Evolutionary conservation across 35 echinoderm and acorn worm genomes (phyloP).

Genomic region (Holothuria glaberrima): DNA sequence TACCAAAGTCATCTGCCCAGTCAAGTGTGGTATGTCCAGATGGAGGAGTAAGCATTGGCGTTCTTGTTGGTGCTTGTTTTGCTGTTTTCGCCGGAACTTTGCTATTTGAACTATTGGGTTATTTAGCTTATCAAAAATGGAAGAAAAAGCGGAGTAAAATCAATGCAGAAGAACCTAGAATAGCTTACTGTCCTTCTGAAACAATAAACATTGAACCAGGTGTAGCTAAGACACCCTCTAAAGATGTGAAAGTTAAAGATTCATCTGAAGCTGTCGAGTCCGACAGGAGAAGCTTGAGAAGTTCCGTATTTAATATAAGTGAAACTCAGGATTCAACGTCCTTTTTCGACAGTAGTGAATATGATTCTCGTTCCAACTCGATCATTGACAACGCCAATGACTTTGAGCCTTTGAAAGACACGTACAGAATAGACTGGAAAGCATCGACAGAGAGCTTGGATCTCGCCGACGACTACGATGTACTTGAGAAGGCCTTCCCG

Average conservation of each 20-base stretch:
- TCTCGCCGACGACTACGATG: conserved; percentile 24
- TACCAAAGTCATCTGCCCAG: neutral
- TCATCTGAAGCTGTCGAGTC: neutral
- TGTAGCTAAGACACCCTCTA: neutral
- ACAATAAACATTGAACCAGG: conserved; percentile 29
- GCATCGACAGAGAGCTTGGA: neutral
- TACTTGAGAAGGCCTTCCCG: conserved; percentile 53
- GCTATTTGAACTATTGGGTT: conserved; percentile 38
- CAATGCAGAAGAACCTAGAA: neutral
- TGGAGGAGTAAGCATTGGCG: conserved; percentile 25
- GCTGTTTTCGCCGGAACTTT: conserved; percentile 38
- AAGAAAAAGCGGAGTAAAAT: conserved; percentile 21
- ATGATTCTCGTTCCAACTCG: conserved; percentile 5
- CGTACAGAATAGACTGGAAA: conserved; percentile 46
- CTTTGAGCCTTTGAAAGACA: conserved; percentile 19
- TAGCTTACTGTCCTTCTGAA: neutral
- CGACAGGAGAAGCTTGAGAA: neutral
- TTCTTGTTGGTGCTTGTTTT: conserved; percentile 33
- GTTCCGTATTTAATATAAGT: conserved; percentile 12
- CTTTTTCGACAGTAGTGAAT: conserved; percentile 6
- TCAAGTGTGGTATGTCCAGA: conserved; percentile 31
- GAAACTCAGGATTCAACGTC: conserved; percentile 2
- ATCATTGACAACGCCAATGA: conserved; percentile 39
- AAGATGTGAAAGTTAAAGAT: neutral
- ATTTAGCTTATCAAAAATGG: conserved; percentile 58